These are phyloP conservation scores for Ailuropoda melanoleuca DNA, from an alignment of 2,113 vertebrate species.

Conservation along the genomic window DNA sequence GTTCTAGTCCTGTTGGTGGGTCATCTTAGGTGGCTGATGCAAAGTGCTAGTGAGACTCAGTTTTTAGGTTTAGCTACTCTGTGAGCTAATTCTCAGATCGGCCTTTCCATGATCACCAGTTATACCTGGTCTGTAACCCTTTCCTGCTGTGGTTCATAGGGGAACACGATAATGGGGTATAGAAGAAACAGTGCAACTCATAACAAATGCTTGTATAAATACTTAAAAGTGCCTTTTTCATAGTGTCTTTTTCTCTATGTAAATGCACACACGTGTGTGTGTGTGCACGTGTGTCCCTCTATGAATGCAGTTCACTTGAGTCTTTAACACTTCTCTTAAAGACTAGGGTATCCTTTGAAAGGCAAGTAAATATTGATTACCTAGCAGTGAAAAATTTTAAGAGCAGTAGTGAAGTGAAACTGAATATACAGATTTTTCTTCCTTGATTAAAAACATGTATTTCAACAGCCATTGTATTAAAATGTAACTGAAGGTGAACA, in stretches of 20 bases:
- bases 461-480: not conserved
- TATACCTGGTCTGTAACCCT: not conserved
- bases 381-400: not conserved
- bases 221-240: not conserved
- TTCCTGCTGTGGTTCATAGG: not conserved
- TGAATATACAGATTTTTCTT: not conserved
- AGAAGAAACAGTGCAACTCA: not conserved
- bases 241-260: not conserved
- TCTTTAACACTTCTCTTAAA: not conserved
- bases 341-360: not conserved
- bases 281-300: not conserved
- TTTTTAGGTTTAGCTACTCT: not conserved
- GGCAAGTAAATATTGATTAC: not conserved
- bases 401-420: not conserved
- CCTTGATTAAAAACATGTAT: constrained; percentile 26
- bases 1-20: not conserved
- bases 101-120: not conserved
- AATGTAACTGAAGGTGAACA: not conserved
- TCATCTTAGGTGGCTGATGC: not conserved
- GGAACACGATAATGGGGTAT: not conserved
- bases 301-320: not conserved
- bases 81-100: not conserved
- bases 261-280: not conserved
- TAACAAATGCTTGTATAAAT: not conserved
- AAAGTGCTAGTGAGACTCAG: not conserved